Base-by-base conservation (phyloP, 1,140 invertebrate species). In the Heliconius hermathena region DNA sequence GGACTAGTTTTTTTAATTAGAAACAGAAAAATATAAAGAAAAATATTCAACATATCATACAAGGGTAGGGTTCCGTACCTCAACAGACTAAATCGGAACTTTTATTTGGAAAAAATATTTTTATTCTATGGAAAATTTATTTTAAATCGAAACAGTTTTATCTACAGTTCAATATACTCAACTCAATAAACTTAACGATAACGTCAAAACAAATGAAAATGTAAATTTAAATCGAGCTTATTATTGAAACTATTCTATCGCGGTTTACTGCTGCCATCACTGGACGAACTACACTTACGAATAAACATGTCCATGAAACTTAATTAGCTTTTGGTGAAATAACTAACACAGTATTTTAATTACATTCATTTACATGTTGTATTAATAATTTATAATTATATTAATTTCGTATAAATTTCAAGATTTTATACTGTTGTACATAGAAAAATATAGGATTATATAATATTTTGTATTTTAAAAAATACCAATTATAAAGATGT, bases 301-400 rank as follows among this genome's bases (percentile, higher is more conserved):
- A 77, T 81, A 81, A 81, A 81, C 79, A 74, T 77, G 79, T 73
- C 75, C 72, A 73, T 81, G 75, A 74, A 73, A 70, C 75, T 66
- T 77, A 81, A 81, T 81, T 74, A 81, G 75, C 73, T 74, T 66
- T 66, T 66, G 60, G 22, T 57, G 57, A 77, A 80, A 74, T 77
- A 77, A 77, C 72, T 73, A 77, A 73, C 22, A 57, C 60, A 29
- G 57, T 74, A 41, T 74, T 77, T 77, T 71, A 77, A 77, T 77
- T 77, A 70, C 75, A 70, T 77, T 52, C 79, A 72, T 73, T 36
- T 76, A 9, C 46, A 38, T 41, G 46, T 22, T 76, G 22, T 22
- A n/a, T 72, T 72, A 18, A 72, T 72, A 20, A 41, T 49, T 76
- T 76, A 71, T 70, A 22, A 76, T n/a, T 38, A 38, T 20, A 70